These are phyloP conservation scores for Linnaemya tessellans DNA, from an alignment of 2,888 invertebrate species.

Conservation along the genomic window DNA sequence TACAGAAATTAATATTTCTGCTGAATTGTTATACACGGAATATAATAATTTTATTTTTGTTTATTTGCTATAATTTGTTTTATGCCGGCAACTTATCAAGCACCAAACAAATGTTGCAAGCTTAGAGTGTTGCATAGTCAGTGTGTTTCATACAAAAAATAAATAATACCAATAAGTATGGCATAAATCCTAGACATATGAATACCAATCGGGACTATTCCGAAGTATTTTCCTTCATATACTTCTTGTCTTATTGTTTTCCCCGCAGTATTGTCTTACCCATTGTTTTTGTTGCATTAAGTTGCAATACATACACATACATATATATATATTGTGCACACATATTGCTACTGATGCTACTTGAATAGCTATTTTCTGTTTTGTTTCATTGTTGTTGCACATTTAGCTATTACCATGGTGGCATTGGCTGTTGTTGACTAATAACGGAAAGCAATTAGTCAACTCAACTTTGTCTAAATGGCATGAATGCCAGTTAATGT, in stretches of 20 bases:
- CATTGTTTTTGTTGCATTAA: conserved; percentile 60
- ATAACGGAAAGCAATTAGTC: conserved; percentile 73
- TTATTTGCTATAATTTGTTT: conserved; percentile 41
- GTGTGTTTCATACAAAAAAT: conserved; percentile 17
- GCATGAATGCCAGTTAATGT: conserved; percentile 73
- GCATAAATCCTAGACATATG: conserved; percentile 26
- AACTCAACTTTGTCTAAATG: conserved; percentile 73
- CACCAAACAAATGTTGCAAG: conserved; percentile 54
- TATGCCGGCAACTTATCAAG: conserved; percentile 68
- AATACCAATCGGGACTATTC: background rate
- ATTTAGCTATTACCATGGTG: conserved; percentile 48
- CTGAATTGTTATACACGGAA: too few relatives aligned
- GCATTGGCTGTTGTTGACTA: conserved; percentile 69
- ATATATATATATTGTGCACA: conserved; percentile 1
- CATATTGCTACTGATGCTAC: conserved; percentile 26
- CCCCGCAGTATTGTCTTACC: conserved; percentile 33
- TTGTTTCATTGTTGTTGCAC: conserved; percentile 23
- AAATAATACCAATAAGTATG: background rate
- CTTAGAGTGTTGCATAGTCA: background rate
- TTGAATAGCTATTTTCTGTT: conserved; percentile 23
- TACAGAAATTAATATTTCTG: too few relatives aligned
- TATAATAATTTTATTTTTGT: background rate
- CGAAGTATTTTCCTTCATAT: conserved; percentile 26
- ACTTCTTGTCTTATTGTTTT: conserved; percentile 27
- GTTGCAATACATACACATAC: conserved; percentile 11